Evolutionary conservation across 2,113 vertebrate species (phyloP).

Genomic region (Copsychus sechellarum): DNA sequence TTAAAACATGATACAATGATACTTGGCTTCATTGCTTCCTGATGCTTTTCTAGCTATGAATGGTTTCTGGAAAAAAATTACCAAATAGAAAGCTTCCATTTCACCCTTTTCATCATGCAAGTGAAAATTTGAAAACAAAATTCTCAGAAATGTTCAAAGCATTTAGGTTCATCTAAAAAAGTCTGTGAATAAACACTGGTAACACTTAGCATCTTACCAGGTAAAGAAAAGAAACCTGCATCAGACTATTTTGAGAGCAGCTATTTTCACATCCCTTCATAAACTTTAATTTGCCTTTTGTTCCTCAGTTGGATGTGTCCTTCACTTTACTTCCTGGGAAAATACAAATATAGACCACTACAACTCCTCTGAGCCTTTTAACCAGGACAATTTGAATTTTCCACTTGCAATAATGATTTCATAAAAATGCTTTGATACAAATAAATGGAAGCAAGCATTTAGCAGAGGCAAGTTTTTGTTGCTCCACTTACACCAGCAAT

Average conservation of each 20-base stretch:
- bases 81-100: slow-evolving; percentile 9
- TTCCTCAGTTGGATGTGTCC: neutral
- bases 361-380: neutral
- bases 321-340: neutral
- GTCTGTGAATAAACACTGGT: neutral
- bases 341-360: neutral
- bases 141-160: neutral
- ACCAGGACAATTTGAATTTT: neutral
- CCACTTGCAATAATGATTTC: neutral
- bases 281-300: neutral
- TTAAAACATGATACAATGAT: neutral
- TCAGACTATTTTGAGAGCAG: neutral
- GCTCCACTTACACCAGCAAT: neutral
- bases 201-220: neutral
- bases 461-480: neutral
- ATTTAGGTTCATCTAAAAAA: neutral
- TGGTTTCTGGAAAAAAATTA: neutral
- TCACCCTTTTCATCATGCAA: neutral
- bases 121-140: slow-evolving; percentile 39
- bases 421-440: neutral
- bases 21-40: neutral
- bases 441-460: neutral
- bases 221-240: neutral
- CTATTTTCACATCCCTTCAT: slow-evolving; percentile 28
- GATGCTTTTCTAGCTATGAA: neutral